Base-by-base conservation (phyloP, 2,888 invertebrate species). In the Tholera decimalis region DNA sequence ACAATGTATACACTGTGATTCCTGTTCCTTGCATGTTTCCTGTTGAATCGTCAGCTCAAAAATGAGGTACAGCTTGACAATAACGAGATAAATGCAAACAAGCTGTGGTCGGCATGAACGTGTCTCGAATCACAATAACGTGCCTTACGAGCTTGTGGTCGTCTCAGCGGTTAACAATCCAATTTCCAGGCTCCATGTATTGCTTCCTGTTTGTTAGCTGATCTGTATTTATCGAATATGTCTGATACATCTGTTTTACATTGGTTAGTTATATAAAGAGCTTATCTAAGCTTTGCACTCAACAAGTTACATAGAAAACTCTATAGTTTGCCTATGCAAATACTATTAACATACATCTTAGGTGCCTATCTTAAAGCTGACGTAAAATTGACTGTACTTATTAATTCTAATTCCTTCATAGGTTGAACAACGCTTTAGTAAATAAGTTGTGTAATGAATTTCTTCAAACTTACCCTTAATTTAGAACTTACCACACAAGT, bases 141-240 rank as follows among this genome's bases (percentile, higher is more conserved):
- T 24, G 50, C 30, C 5, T 1, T 6, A 15, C 49, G 9, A 33
- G 20, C 7, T 15, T 8, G 35, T 26, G 26, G 35, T 26, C 5
- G 15, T 11, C 11, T 26, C 26, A 18, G 18, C 26, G 18, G 24
- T 51, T 30, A 49, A 13, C 22, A 33, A 47, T n/a, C 13, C 33
- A 35, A 57, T 26, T 35, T 50, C 49, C 49, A 20, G 13, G 30
- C 15, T 28, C 20, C 49, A 33, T 20, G 13, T 20, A 30, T 49
- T 30, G 30, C 30, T 57, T 57, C 26, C 35, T 26, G 15, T 35
- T 35, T 53, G 35, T 6, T 8, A 51, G 18, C 8, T 4, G 11
- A 7, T 49, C 33, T 37, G 26, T 22, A 26, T 37, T 51, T 30
- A 55, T 22, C 8, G 1, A 5, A 18, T 2, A 8, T 26, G n/a